Conservation (phyloP, 2,797 vertebrate species). For the Strix occidentalis region DNA sequence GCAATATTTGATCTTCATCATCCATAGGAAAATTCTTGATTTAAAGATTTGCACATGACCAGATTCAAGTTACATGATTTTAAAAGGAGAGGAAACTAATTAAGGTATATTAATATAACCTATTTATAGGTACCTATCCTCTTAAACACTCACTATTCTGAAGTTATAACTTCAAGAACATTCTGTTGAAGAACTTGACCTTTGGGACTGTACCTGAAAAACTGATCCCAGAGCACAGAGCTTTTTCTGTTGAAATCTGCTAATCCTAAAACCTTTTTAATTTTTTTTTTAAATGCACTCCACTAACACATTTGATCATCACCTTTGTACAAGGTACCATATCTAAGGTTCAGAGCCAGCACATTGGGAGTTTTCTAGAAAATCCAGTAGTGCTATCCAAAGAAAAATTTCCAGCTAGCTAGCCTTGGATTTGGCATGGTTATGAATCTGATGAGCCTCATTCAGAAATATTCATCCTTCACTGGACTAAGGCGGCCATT, state of each 20-base stretch:
- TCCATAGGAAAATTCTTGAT: neutral
- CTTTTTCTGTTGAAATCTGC: neutral
- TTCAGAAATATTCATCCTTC: conserved; percentile 18
- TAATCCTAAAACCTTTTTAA: neutral
- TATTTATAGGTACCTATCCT: neutral
- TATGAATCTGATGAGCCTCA: conserved; percentile 3
- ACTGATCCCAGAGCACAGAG: neutral
- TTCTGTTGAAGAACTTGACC: neutral
- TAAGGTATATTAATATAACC: neutral
- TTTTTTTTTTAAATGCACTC: neutral
- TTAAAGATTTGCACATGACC: neutral
- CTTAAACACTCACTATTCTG: neutral
- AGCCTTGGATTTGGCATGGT: neutral
- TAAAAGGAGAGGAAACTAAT: neutral
- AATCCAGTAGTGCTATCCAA: neutral
- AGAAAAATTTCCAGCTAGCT: neutral
- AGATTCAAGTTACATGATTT: neutral
- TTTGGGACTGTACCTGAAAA: neutral
- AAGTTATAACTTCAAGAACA: neutral
- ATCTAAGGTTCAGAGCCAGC: neutral
- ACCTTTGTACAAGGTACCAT: neutral
- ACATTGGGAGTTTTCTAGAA: neutral
- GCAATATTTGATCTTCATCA: neutral
- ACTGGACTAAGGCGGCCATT: neutral
- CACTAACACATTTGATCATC: neutral